These are phyloP conservation scores for Pomatostomus ruficeps DNA, from an alignment of 2,113 vertebrate species.

Conservation along the genomic window DNA sequence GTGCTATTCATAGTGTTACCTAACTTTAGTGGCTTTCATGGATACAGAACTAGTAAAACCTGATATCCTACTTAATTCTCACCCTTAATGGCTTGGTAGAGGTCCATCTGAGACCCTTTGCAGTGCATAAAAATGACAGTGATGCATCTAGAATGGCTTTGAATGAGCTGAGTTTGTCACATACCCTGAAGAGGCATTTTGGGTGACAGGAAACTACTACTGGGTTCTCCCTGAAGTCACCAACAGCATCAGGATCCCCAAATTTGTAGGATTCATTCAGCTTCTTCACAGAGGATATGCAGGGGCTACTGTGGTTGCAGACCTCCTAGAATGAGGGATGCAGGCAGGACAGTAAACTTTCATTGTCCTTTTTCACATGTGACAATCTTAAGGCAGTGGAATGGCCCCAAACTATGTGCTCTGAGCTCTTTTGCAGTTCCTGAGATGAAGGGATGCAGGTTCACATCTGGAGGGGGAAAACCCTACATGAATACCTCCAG, in stretches of 20 bases:
- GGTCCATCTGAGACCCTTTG: background rate
- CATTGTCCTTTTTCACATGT: background rate
- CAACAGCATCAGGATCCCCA: background rate
- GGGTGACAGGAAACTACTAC: background rate
- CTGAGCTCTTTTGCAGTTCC: background rate
- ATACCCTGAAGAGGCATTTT: background rate
- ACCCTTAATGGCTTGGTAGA: too few relatives aligned
- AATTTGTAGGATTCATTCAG: background rate
- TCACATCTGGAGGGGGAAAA: background rate
- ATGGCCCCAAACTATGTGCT: background rate
- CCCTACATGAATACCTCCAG: background rate
- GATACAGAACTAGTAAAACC: background rate
- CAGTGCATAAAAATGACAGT: background rate
- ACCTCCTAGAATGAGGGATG: background rate
- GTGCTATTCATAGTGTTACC: background rate
- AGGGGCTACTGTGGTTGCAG: background rate
- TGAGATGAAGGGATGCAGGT: background rate
- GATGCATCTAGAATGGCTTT: background rate
- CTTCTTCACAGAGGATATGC: background rate
- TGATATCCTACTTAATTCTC: background rate
- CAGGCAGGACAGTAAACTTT: background rate
- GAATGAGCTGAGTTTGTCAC: background rate
- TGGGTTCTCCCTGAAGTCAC: background rate
- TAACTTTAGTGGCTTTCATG: background rate
- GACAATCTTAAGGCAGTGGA: background rate